Conservation (phyloP, 1,140 invertebrate genomes). For the Zaprionus lachaisei region DNA sequence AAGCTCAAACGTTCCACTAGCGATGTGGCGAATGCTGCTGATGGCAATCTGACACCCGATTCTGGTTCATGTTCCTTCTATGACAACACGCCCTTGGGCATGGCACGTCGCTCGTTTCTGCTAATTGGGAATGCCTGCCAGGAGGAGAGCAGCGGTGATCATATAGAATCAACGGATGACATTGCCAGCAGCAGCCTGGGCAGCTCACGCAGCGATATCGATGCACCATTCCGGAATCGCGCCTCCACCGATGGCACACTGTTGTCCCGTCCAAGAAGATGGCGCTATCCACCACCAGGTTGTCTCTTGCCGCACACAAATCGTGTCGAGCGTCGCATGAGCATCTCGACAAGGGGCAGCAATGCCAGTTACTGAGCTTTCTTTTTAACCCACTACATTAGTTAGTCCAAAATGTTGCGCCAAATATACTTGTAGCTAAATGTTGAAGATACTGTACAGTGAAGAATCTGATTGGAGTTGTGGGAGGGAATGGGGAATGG, state of each 20-base stretch:
- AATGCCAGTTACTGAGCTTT: constrained; percentile 85
- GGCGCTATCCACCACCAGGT: constrained; percentile 85
- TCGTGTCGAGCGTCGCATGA: constrained; percentile 86
- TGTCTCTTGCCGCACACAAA: constrained; percentile 81
- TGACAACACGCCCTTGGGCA: constrained; percentile 59
- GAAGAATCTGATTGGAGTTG: background rate
- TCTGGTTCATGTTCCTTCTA: constrained; percentile 74
- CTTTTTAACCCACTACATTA: constrained; percentile 19
- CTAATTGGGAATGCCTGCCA: constrained; percentile 69
- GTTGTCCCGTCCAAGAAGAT: constrained; percentile 85
- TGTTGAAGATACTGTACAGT: constrained; percentile 34
- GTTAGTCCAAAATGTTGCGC: constrained; percentile 68
- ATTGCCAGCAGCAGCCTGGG: constrained; percentile 69
- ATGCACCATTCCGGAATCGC: constrained; percentile 86
- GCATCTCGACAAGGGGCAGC: constrained; percentile 86
- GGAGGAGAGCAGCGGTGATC: constrained; percentile 71
- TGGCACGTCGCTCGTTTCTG: constrained; percentile 75
- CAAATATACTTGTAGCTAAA: constrained; percentile 75
- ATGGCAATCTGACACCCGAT: constrained; percentile 70
- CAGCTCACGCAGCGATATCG: constrained; percentile 69
- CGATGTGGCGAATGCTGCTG: constrained; percentile 83
- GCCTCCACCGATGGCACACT: constrained; percentile 88
- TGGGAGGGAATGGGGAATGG: background rate
- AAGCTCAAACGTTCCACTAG: constrained; percentile 86
- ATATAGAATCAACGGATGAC: constrained; percentile 77